A percentile compares a stretch with the other conserved stretches of the same genome.
Evolutionary conservation across 2,113 vertebrate species (phyloP).

Genomic region (Hippolais icterina): DNA sequence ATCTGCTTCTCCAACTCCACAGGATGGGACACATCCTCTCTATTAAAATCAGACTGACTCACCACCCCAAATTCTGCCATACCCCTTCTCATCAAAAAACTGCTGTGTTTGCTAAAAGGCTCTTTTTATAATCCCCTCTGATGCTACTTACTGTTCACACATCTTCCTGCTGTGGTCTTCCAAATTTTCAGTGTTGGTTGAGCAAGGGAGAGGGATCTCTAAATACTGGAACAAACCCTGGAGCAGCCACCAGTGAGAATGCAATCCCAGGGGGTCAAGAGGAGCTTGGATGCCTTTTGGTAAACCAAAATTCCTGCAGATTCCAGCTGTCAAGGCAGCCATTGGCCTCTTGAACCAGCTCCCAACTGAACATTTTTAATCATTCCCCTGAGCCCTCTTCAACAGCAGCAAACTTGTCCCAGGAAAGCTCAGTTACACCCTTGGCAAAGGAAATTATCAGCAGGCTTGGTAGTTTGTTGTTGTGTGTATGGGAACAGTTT

Average conservation of each 20-base stretch:
- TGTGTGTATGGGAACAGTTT: constrained; percentile 13
- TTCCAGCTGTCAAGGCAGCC: constrained; percentile 34
- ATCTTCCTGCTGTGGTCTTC: fast-evolving
- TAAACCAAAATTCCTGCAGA: not conserved
- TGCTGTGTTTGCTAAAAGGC: not conserved
- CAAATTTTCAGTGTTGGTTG: not conserved
- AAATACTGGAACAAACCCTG: not conserved
- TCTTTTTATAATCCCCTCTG: not conserved
- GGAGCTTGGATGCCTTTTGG: not conserved
- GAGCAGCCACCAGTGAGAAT: not conserved
- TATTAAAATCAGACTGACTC: not conserved
- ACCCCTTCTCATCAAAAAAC: not conserved
- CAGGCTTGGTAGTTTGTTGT: not conserved
- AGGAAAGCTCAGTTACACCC: not conserved
- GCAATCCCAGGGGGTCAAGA: not conserved
- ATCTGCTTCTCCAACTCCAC: not conserved
- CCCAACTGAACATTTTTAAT: not conserved
- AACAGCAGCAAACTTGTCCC: not conserved
- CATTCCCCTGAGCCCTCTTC: not conserved
- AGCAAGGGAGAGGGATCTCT: not conserved
- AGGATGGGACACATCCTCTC: not conserved
- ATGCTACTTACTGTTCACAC: not conserved
- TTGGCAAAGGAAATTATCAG: constrained; percentile 3
- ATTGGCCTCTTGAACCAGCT: not conserved
- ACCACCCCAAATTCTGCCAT: not conserved